Percentiles rank a stretch among this genome's conserved stretches.
These are phyloP conservation scores for Falco concolor DNA, from an alignment of 2,797 vertebrate genomes.

Conservation along the genomic window DNA sequence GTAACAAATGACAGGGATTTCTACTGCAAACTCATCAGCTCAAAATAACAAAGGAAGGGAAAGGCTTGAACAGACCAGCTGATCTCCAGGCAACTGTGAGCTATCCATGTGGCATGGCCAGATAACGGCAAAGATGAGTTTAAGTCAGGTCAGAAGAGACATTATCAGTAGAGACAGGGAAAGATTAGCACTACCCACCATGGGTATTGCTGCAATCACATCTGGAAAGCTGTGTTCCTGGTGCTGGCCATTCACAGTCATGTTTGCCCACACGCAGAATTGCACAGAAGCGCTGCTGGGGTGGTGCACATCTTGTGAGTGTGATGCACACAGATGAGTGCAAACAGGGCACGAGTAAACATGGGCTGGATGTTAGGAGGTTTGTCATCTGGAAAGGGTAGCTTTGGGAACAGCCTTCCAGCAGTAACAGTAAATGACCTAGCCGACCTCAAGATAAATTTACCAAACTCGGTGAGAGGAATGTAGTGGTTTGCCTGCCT, in stretches of 20 bases:
- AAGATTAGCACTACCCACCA: neutral
- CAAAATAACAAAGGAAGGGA: neutral
- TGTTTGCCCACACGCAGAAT: accelerated
- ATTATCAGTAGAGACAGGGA: neutral
- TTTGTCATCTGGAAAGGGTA: neutral
- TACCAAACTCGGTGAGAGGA: neutral
- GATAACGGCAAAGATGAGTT: accelerated
- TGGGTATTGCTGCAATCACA: neutral
- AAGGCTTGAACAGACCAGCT: neutral
- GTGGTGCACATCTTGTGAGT: accelerated
- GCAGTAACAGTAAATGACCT: neutral
- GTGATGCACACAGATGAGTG: neutral
- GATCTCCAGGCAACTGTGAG: neutral
- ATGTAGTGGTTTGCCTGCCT: neutral
- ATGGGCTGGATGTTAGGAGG: accelerated
- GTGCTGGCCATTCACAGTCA: neutral
- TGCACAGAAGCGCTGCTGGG: neutral
- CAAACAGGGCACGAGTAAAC: accelerated
- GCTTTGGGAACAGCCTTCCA: neutral
- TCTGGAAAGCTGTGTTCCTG: neutral
- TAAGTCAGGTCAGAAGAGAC: neutral
- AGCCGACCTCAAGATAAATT: neutral
- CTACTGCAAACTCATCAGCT: neutral
- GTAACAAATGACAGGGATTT: neutral
- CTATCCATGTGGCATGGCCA: accelerated